These are phyloP conservation scores for Pleuronectes platessa DNA, from an alignment of 2,113 vertebrate species.

Conservation along the genomic window DNA sequence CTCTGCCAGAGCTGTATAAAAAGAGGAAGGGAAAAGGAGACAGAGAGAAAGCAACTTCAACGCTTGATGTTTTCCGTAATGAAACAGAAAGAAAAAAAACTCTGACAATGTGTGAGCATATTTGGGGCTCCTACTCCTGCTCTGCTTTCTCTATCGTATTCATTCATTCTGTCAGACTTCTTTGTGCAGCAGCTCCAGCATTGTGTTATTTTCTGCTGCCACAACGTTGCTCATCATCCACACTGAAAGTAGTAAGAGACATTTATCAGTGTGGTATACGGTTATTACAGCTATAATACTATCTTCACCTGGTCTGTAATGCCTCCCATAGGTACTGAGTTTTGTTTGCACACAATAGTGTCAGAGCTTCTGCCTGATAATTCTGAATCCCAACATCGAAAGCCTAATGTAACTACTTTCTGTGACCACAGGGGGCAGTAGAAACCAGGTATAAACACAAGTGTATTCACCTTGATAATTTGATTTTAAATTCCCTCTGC, in stretches of 20 bases:
- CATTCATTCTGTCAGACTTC: not conserved
- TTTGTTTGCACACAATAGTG: too few relatives aligned
- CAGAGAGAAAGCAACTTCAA: not conserved
- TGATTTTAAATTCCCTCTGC: too few relatives aligned
- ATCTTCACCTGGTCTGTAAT: not conserved
- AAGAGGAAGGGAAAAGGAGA: conserved; percentile 7
- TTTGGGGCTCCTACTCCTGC: not conserved
- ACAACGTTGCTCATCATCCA: too few relatives aligned
- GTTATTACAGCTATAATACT: not conserved
- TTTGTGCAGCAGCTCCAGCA: too few relatives aligned
- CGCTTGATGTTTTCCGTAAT: conserved; percentile 24
- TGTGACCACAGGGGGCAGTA: too few relatives aligned
- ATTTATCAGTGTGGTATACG: not conserved
- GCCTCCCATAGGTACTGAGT: not conserved
- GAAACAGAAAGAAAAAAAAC: not conserved
- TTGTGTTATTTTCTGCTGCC: too few relatives aligned
- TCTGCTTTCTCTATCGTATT: not conserved
- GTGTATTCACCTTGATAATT: too few relatives aligned
- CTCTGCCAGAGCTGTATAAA: conserved; percentile 15
- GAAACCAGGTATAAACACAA: too few relatives aligned
- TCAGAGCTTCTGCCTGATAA: too few relatives aligned
- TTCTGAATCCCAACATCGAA: too few relatives aligned
- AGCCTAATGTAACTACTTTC: too few relatives aligned
- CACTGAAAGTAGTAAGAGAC: too few relatives aligned
- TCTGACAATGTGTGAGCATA: not conserved